Evolutionary conservation across 2,888 invertebrate genomes (phyloP).

Genomic region (Plagiodera versicolora): DNA sequence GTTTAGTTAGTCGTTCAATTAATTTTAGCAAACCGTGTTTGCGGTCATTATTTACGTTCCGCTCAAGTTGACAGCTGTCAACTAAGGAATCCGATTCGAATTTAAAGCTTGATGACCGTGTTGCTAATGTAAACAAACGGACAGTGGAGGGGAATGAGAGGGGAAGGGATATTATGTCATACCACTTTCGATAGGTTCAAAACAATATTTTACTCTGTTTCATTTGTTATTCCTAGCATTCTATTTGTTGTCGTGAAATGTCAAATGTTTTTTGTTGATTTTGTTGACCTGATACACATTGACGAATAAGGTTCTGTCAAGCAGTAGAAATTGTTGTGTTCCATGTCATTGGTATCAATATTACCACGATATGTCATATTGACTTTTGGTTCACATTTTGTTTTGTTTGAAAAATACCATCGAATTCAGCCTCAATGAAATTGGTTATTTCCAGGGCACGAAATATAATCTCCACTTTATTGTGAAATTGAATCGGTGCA

Average conservation of each 20-base stretch:
- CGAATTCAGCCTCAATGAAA: too few species aligned
- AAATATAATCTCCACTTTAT: neutral
- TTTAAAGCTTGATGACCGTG: neutral
- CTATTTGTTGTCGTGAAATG: too few species aligned
- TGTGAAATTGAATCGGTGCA: neutral
- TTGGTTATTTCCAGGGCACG: neutral
- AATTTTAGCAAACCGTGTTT: neutral
- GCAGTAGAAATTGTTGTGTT: too few species aligned
- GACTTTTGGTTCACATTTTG: too few species aligned
- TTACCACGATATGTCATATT: too few species aligned
- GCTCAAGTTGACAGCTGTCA: conserved; percentile 10
- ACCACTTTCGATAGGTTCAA: neutral
- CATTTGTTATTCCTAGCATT: neutral
- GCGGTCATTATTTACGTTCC: conserved; percentile 2
- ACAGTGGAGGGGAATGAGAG: neutral
- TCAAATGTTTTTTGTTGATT: too few species aligned
- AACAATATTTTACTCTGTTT: too few species aligned
- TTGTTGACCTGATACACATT: too few species aligned
- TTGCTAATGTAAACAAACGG: neutral
- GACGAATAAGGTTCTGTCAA: too few species aligned
- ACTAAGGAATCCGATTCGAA: neutral
- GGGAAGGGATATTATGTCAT: neutral
- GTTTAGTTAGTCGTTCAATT: neutral
- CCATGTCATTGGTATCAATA: too few species aligned
- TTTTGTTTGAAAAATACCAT: too few species aligned